Conservation (phyloP, 2,797 vertebrate genomes). For the Semotilus atromaculatus region DNA sequence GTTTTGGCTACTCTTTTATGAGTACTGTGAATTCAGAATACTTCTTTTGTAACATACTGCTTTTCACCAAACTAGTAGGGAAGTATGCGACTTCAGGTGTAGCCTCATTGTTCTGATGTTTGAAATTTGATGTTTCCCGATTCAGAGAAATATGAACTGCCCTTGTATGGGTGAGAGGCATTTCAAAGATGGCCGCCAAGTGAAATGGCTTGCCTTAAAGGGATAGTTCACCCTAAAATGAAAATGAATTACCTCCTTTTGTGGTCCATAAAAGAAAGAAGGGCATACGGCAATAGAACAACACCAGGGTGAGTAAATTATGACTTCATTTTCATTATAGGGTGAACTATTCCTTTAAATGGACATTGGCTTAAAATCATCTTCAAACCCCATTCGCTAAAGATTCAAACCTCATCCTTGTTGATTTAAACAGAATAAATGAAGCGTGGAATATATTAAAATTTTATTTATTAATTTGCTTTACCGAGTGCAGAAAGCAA, state of each 20-base stretch:
- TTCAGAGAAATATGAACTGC: too few species aligned
- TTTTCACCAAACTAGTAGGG: too few species aligned
- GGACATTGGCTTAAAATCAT: not conserved
- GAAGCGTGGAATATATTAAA: not conserved
- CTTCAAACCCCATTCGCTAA: not conserved
- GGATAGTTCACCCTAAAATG: too few species aligned
- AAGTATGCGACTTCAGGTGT: too few species aligned
- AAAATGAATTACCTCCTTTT: not conserved
- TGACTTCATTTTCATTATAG: not conserved
- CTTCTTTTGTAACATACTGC: too few species aligned
- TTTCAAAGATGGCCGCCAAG: too few species aligned
- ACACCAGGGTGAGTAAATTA: not conserved
- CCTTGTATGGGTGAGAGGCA: too few species aligned
- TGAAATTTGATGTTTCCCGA: too few species aligned
- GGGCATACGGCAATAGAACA: not conserved
- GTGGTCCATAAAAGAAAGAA: not conserved
- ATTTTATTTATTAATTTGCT: not conserved
- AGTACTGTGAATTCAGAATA: too few species aligned
- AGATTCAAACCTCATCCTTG: not conserved
- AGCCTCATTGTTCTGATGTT: too few species aligned
- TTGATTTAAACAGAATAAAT: not conserved
- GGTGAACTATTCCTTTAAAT: not conserved
- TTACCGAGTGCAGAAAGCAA: not conserved
- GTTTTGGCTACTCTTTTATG: too few species aligned
- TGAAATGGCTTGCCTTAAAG: too few species aligned